phyloP scores from a whole-genome alignment of 2,113 vertebrate genomes.

The Parus major region DNA sequence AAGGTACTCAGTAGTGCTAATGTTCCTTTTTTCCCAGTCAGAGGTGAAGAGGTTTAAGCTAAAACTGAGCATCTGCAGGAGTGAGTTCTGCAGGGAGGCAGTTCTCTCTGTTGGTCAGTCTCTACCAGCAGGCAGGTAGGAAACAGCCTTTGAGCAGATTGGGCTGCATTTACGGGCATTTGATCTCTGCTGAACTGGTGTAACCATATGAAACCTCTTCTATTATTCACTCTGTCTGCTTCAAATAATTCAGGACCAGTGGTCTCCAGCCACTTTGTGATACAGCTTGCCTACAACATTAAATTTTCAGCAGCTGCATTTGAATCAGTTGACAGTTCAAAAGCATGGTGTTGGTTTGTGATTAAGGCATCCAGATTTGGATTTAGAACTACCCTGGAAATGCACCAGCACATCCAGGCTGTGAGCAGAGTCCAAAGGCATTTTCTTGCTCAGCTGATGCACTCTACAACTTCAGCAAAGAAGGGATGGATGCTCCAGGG shows the following conservation, averaged over 20 bases:
- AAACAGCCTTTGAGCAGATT: constrained; percentile 19
- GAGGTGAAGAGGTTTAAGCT: not conserved
- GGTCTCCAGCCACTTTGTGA: constrained; percentile 21
- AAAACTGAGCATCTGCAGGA: not conserved
- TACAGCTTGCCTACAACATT: constrained; percentile 20
- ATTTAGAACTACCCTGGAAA: not conserved
- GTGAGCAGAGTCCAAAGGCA: not conserved
- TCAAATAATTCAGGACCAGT: constrained; percentile 39
- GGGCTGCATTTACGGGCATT: constrained; percentile 28
- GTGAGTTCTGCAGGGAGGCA: not conserved
- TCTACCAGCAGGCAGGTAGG: not conserved
- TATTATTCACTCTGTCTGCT: constrained; percentile 53
- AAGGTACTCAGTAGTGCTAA: not conserved
- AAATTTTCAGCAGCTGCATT: constrained; percentile 36
- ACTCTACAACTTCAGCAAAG: not conserved
- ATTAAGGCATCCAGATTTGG: constrained; percentile 2
- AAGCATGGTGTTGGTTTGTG: not conserved
- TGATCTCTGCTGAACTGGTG: constrained; percentile 47
- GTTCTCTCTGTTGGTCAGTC: not conserved
- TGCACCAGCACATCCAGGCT: not conserved
- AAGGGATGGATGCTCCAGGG: not conserved
- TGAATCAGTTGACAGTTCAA: constrained; percentile 38
- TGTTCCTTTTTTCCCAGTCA: not conserved
- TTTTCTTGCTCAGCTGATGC: not conserved
- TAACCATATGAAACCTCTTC: constrained; percentile 29